Conservation (phyloP, 2,113 vertebrate species). For the Gobio gobio region DNA sequence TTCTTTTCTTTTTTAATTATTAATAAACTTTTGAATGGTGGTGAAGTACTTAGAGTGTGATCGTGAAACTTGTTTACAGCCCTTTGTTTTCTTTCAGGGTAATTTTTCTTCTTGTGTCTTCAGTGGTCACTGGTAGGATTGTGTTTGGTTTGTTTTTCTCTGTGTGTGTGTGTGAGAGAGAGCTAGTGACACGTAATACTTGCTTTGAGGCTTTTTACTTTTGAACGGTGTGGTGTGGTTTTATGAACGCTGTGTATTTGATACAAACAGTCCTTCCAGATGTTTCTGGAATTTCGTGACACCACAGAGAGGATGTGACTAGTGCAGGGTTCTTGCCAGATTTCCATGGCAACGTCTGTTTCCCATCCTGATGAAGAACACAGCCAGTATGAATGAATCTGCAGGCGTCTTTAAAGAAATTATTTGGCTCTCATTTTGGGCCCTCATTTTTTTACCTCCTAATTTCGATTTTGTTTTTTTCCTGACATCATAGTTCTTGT, state of each 20-base stretch:
- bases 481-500: not conserved
- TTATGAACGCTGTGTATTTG: conserved; percentile 33
- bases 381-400: conserved; percentile 26
- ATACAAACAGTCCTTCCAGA: conserved; percentile 57
- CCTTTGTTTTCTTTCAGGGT: not conserved
- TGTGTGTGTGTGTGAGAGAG: not conserved
- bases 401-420: not conserved
- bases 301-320: conserved; percentile 55
- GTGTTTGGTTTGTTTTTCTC: not conserved
- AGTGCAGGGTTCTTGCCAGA: conserved; percentile 45
- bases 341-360: conserved; percentile 64
- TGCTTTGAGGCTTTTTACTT: conserved; percentile 20
- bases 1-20: not conserved
- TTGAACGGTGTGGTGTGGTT: conserved; percentile 30
- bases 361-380: conserved; percentile 50
- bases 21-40: not conserved
- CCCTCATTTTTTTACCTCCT: not conserved
- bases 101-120: not conserved
- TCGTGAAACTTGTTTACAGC: not conserved
- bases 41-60: not conserved
- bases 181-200: not conserved
- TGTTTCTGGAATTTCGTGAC: conserved; percentile 65
- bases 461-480: not conserved
- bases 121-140: not conserved
- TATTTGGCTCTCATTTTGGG: not conserved